A percentile compares a stretch with the other conserved stretches of the same genome.
Evolutionary conservation across 2,113 vertebrate genomes (phyloP).

Genomic region (Calyptommatus sinebrachiatus): DNA sequence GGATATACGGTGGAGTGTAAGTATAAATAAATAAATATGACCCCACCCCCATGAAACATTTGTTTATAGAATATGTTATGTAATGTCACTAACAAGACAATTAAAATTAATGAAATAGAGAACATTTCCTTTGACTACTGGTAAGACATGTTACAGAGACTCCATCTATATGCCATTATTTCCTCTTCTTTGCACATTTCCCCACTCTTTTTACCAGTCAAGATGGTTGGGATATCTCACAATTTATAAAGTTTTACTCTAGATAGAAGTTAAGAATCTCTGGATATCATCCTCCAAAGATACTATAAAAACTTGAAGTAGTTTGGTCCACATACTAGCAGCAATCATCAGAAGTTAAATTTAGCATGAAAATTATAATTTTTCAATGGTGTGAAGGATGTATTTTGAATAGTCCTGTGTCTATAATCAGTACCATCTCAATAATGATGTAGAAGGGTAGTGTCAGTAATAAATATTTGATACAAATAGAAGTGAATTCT

Average conservation of each 20-base stretch:
- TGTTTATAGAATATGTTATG: not conserved
- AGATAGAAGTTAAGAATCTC: not conserved
- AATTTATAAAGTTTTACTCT: too few species aligned
- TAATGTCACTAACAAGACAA: too few species aligned
- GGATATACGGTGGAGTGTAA: too few species aligned
- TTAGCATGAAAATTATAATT: not conserved
- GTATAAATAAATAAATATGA: too few species aligned
- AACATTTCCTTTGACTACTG: not conserved
- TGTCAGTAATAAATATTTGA: slow-evolving; percentile 31
- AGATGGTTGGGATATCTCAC: too few species aligned
- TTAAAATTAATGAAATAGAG: not conserved
- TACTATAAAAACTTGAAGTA: not conserved
- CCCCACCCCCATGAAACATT: slow-evolving; percentile 11
- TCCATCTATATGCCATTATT: too few species aligned
- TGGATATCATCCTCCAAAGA: slow-evolving; percentile 12
- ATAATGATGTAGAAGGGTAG: slow-evolving; percentile 36
- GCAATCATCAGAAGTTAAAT: slow-evolving; percentile 21
- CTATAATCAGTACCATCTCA: slow-evolving; percentile 44
- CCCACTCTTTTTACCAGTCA: too few species aligned
- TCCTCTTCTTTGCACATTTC: too few species aligned
- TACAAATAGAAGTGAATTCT: slow-evolving; percentile 42
- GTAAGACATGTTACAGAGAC: not conserved
- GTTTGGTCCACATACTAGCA: not conserved
- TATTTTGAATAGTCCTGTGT: slow-evolving; percentile 47
- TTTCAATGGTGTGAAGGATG: slow-evolving; percentile 32